Conservation (phyloP, 2,888 invertebrate species). For the Melanchra persicariae region DNA sequence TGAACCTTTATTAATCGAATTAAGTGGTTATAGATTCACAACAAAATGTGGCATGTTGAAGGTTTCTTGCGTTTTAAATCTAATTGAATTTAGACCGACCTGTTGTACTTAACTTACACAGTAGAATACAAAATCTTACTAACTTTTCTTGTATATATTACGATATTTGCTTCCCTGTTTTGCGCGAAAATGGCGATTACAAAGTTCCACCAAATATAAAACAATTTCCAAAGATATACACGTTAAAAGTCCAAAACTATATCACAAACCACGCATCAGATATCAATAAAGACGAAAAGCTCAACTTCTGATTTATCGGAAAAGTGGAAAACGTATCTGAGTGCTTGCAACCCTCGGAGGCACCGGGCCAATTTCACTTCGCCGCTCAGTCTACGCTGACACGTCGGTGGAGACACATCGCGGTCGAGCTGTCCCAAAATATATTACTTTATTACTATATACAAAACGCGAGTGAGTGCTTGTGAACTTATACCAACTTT, state of each 20-base stretch:
- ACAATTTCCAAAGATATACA: background rate
- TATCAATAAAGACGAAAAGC: constrained; percentile 42
- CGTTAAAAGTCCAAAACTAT: background rate
- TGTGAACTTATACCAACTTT: constrained; percentile 79
- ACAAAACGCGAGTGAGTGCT: constrained; percentile 84
- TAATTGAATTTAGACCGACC: background rate
- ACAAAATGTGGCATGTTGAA: background rate
- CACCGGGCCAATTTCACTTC: constrained; percentile 74
- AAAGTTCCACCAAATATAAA: background rate
- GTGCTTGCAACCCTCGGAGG: constrained; percentile 81
- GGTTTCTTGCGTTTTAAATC: background rate
- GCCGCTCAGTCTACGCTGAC: constrained; percentile 82
- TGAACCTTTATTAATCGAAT: constrained; percentile 11
- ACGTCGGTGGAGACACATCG: constrained; percentile 75
- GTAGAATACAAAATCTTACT: background rate
- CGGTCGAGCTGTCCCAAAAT: constrained; percentile 65
- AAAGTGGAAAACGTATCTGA: constrained; percentile 69
- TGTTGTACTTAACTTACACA: background rate
- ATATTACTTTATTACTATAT: constrained; percentile 73
- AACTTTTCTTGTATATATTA: background rate
- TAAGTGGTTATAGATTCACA: background rate
- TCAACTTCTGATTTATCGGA: constrained; percentile 50
- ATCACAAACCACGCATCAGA: background rate
- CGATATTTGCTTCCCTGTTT: background rate
- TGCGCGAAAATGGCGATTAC: background rate